Evolutionary conservation across 2,888 invertebrate genomes (phyloP), one percentile per base, ranked within the genome.

Genomic region (Orthonychiurus folsomi): DNA sequence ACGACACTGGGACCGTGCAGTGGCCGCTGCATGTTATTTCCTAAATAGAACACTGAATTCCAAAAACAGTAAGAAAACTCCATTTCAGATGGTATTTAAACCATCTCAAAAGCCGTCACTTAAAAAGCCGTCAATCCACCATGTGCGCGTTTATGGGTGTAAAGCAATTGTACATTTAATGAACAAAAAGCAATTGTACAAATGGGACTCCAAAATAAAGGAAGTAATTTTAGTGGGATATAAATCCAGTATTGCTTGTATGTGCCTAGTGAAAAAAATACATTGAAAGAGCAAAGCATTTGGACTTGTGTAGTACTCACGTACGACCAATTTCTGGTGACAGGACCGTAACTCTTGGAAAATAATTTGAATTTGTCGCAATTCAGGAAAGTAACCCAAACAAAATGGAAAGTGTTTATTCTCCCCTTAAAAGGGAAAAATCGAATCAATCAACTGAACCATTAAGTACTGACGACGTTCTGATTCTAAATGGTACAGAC

Each of bases 1-100:
- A 25, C 25, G 61, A 15, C 66, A 76, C 52, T 78, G 76, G 76
- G 75, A 74, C 9, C 75, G 78, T 66, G 77, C 75, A 21, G 73
- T 75, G 2, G 70, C 69, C 26, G 75, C 75, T 21, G 74, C 75
- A 12, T 73, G 71, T 3, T 76, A 76, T 63, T 21, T 76, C 3
- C 59, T 74, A 12, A 77, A 77, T 61, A 59, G 75, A 56, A 71
- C 61, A 1, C 27, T 69, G 12, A 63, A 26, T 48, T 61, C 60
- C 12, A 63, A 47, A 15, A 67, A 65, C 55, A 21, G 3, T 5
- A 25, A 55, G 25, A 37, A 37, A 37, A 37, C 37, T 15, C 37
- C 37, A 9, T 73, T 63, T 61, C 73, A 75, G 60, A 26, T 68
- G 26, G 69, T 74, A 66, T 66, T 61, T 56, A 59, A 65, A 2